Evolutionary conservation across 2,797 vertebrate species (phyloP), one percentile per base, ranked within the genome.

Genomic region (Scolopax rusticola): DNA sequence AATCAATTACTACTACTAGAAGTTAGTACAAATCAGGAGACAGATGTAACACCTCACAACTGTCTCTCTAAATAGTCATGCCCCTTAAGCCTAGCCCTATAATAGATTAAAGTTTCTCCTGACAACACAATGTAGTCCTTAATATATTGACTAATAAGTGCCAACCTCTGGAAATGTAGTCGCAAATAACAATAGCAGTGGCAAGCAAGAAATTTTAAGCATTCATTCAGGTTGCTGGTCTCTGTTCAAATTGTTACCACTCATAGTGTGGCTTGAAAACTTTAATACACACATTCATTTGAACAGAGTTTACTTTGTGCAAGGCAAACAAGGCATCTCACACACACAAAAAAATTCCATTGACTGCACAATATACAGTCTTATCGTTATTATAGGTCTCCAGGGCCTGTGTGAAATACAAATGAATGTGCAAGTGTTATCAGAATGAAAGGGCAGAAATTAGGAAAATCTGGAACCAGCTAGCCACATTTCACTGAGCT

Each of bases 371-470:
- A 89, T 79, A 90, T 90, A 87, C 15, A 74, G 27, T 60, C 56
- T n/a, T 86, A 73, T 87, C n/a, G 10, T 90, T 95, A 68, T 73
- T 92, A 84, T 33, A 85, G 86, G 75, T 80, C 86, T 89, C 54
- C 2, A 1, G 60, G 28, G 50, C 24, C 40, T 59, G 30, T 80
- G 67, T 94, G 75, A 94, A 90, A 90, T 85, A 92, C 74, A 93
- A 92, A 96, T 90, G 74, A 94, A 74, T 60, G 43, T 93, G 51
- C 68, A 89, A 84, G 51, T 77, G 78, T 87, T 95, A 92, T 90
- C 87, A 87, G 51, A 93, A 74, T 70, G 41, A 92, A 93, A 90
- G 19, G 28, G 33, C 12, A 93, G 87, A 96, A 92, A 95, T 77
- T 43, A 92, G 76, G 89, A 92, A 85, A 95, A 95, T 71, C 48